Conservation (phyloP, 1,140 invertebrate species). For the Drosophila mayri region DNA sequence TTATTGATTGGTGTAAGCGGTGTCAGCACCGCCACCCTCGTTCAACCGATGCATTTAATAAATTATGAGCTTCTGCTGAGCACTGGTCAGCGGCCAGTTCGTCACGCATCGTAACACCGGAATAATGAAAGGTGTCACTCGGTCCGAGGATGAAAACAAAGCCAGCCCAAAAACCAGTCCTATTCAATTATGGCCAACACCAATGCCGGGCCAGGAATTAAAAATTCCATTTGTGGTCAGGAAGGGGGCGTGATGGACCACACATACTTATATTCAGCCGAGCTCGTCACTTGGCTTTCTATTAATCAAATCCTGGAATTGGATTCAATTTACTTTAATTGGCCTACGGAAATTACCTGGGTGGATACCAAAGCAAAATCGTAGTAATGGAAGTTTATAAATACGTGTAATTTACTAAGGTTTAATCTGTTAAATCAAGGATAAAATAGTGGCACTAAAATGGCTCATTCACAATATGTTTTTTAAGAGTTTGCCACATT, state of each 20-base stretch:
- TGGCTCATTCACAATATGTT: too few species aligned
- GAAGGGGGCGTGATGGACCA: conserved; percentile 31
- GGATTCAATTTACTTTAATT: conserved; percentile 43
- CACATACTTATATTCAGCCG: conserved; percentile 24
- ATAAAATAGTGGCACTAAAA: background rate
- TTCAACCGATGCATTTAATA: conserved; percentile 31
- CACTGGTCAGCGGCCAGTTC: conserved; percentile 25
- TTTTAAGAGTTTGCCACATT: background rate
- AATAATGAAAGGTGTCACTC: conserved; percentile 42
- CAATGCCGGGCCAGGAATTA: conserved; percentile 34
- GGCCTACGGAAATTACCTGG: conserved; percentile 5
- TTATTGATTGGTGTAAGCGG: conserved; percentile 59
- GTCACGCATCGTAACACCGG: conserved; percentile 45
- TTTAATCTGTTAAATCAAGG: background rate
- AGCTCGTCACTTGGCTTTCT: conserved; percentile 25
- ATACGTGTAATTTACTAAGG: background rate
- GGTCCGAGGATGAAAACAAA: conserved; percentile 47
- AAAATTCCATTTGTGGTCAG: conserved; percentile 63
- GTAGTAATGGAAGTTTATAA: background rate
- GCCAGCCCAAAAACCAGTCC: conserved; percentile 38
- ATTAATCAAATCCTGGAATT: conserved; percentile 31
- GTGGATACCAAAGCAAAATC: background rate
- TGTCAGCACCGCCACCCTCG: conserved; percentile 32
- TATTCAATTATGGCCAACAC: conserved; percentile 50
- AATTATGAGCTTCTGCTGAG: conserved; percentile 49